A percentile compares a stretch with the other conserved stretches of the same genome.
These are phyloP conservation scores for Thelaira solivaga DNA, from an alignment of 2,888 invertebrate species.

Conservation along the genomic window DNA sequence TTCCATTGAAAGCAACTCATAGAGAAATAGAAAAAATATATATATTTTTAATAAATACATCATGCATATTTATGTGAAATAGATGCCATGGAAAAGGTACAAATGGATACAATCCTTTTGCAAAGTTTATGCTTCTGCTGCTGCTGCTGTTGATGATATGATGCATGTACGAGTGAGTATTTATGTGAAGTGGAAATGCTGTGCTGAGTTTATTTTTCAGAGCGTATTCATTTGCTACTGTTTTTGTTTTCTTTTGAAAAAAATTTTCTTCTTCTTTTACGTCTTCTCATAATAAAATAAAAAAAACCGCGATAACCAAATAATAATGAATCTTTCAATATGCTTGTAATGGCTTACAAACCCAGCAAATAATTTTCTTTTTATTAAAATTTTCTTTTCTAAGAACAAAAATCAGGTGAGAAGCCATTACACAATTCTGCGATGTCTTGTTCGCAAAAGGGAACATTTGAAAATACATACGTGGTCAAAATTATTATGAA, in stretches of 20 bases:
- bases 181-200: conserved; percentile 32
- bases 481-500: too few species aligned
- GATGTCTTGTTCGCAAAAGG: too few species aligned
- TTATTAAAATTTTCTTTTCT: neutral
- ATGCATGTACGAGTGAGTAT: neutral
- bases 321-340: conserved; percentile 59
- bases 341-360: neutral
- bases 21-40: neutral
- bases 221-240: conserved; percentile 55
- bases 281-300: conserved; percentile 49
- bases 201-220: conserved; percentile 35
- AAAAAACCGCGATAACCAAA: conserved; percentile 58
- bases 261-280: neutral
- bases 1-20: conserved; percentile 25
- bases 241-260: conserved; percentile 4
- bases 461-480: too few species aligned
- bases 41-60: conserved; percentile 7
- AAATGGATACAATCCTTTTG: conserved; percentile 4
- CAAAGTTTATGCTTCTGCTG: conserved; percentile 14
- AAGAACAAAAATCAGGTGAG: neutral
- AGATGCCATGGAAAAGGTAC: conserved; percentile 13
- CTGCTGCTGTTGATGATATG: conserved; percentile 1
- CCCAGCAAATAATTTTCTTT: conserved; percentile 7
- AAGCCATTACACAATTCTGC: too few species aligned
- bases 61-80: conserved; percentile 10